Conservation (phyloP, 2,113 vertebrate species). For the Oxyruncus cristatus region DNA sequence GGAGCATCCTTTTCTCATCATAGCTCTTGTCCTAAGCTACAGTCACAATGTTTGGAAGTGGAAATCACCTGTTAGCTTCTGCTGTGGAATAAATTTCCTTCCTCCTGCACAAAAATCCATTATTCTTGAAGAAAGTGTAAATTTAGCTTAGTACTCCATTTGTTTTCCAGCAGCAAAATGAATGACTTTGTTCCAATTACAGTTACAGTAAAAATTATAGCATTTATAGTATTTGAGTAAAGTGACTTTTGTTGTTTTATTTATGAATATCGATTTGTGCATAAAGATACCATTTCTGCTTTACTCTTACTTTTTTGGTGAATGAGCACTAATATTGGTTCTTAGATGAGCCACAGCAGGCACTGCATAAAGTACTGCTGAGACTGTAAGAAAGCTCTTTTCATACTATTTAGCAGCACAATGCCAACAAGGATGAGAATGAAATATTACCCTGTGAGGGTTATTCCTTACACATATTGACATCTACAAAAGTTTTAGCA, state of each 20-base stretch:
- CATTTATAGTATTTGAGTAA: slow-evolving; percentile 52
- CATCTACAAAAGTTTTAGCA: neutral
- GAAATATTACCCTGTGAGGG: neutral
- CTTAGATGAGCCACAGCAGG: neutral
- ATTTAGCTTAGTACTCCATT: slow-evolving; percentile 1
- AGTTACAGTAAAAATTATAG: slow-evolving; percentile 46
- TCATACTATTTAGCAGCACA: neutral
- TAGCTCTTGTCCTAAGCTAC: neutral
- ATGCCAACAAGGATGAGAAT: neutral
- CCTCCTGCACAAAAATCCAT: neutral
- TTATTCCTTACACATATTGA: neutral
- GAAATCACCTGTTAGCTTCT: neutral
- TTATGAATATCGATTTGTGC: slow-evolving; percentile 47
- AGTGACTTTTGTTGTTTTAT: slow-evolving; percentile 35
- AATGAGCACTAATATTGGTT: neutral
- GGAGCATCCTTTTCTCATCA: neutral
- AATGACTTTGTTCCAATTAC: slow-evolving; percentile 54
- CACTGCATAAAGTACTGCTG: slow-evolving; percentile 3
- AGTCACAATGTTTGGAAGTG: neutral
- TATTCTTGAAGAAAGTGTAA: neutral
- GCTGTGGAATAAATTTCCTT: neutral
- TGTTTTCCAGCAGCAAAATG: slow-evolving; percentile 35
- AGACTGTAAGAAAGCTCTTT: neutral
- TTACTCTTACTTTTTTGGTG: slow-evolving; percentile 6
- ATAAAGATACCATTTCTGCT: slow-evolving; percentile 27